Conservation (phyloP, 2,797 vertebrate genomes). For the Coregonus suidteri region DNA sequence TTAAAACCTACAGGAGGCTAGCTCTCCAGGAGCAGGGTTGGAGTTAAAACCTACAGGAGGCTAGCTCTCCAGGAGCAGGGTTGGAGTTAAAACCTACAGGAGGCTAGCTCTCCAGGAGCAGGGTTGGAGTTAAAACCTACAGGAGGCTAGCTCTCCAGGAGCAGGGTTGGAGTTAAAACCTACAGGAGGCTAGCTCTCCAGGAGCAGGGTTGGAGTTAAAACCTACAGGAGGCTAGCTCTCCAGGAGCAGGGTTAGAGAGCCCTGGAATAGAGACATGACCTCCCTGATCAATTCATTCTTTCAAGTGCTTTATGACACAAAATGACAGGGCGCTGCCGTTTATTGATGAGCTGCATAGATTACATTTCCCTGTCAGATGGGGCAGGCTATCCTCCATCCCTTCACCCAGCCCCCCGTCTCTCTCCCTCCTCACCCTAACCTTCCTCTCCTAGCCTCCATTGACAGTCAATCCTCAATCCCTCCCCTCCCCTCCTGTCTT, state of each 20-base stretch:
- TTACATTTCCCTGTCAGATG: conserved; percentile 21
- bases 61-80: too few relatives aligned
- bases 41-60: too few relatives aligned
- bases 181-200: too few relatives aligned
- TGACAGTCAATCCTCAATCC: not conserved
- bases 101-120: too few relatives aligned
- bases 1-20: too few relatives aligned
- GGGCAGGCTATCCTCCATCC: not conserved
- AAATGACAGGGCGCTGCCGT: conserved; percentile 48
- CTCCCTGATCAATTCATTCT: conserved; percentile 40
- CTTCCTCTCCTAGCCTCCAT: not conserved
- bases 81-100: too few relatives aligned
- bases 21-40: too few relatives aligned
- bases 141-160: too few relatives aligned
- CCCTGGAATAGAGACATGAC: not conserved
- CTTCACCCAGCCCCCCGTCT: not conserved
- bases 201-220: too few relatives aligned
- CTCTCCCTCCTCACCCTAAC: not conserved
- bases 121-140: too few relatives aligned
- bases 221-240: too few relatives aligned
- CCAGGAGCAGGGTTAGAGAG: not conserved
- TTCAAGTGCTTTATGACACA: conserved; percentile 43
- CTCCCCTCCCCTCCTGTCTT: not conserved
- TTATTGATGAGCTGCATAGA: conserved; percentile 38
- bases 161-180: too few relatives aligned